These are phyloP conservation scores for Sardinella longiceps DNA, from an alignment of 2,797 vertebrate genomes.

Conservation along the genomic window DNA sequence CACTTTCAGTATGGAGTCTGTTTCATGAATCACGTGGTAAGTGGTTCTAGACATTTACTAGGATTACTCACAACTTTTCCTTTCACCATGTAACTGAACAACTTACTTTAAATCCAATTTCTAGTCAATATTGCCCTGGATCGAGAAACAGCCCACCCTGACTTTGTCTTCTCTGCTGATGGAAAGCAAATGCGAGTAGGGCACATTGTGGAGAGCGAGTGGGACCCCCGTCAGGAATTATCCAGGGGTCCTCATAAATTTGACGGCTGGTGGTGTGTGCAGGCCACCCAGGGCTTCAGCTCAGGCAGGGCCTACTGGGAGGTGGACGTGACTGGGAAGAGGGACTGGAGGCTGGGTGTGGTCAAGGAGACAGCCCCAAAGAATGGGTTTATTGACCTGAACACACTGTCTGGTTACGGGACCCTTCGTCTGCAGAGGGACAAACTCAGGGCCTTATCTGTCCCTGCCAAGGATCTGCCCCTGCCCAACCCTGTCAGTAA, in stretches of 20 bases:
- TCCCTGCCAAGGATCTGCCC: background rate
- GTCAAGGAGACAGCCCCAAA: background rate
- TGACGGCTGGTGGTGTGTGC: background rate
- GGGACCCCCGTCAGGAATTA: background rate
- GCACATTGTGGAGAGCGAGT: background rate
- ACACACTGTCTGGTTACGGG: background rate
- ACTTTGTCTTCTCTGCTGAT: background rate
- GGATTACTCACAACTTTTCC: too few species aligned
- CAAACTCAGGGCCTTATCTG: background rate
- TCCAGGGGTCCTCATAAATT: background rate
- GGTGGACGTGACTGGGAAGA: background rate
- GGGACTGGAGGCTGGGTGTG: background rate
- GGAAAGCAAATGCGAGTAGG: background rate
- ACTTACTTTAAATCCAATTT: background rate
- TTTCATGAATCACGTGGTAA: too few species aligned
- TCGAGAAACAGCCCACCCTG: background rate
- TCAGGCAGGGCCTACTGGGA: background rate
- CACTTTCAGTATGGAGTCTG: background rate
- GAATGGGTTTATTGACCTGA: background rate
- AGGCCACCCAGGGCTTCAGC: slow-evolving; percentile 1
- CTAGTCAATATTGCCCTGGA: background rate
- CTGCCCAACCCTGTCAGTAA: background rate
- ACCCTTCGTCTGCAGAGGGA: background rate
- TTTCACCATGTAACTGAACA: background rate
- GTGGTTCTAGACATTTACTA: too few species aligned